Evolutionary conservation across 2,888 invertebrate genomes (phyloP).

Genomic region (Drosophila neotestacea): DNA sequence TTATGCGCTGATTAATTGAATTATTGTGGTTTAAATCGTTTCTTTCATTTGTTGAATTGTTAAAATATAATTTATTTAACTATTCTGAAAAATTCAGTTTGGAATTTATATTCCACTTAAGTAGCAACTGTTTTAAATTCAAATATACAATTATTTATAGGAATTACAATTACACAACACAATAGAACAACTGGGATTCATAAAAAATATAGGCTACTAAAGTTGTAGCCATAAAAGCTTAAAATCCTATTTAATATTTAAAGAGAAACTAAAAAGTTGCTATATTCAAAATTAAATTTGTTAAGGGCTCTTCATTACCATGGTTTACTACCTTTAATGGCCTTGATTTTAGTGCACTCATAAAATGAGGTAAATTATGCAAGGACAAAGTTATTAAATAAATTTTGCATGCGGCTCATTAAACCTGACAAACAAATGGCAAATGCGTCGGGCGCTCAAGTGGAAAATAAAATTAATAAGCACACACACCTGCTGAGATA

Average conservation of each 20-base stretch:
- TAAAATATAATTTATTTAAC: constrained; percentile 13
- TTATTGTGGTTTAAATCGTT: constrained; percentile 1
- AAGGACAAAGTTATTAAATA: constrained; percentile 69
- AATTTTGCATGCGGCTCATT: constrained; percentile 74
- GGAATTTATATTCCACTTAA: no score
- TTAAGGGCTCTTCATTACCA: background rate
- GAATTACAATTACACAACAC: no score
- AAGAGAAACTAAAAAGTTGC: background rate
- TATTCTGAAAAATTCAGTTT: background rate
- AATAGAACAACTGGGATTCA: background rate
- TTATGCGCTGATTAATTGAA: constrained; percentile 16
- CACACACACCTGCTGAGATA: constrained; percentile 6
- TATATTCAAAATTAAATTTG: background rate
- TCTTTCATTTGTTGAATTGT: constrained; percentile 10
- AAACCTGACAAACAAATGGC: constrained; percentile 45
- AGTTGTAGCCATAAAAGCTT: background rate
- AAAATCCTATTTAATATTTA: background rate
- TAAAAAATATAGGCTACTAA: background rate
- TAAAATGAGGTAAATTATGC: constrained; percentile 56
- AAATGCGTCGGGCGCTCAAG: constrained; percentile 35
- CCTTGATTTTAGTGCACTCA: constrained; percentile 47
- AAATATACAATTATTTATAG: no score
- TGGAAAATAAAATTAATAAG: constrained; percentile 62
- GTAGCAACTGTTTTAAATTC: no score
- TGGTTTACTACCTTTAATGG: constrained; percentile 26